These are phyloP conservation scores for Apostichopus parvimensis DNA, from an alignment of 35 echinoderm and acorn worm species.

Conservation along the genomic window DNA sequence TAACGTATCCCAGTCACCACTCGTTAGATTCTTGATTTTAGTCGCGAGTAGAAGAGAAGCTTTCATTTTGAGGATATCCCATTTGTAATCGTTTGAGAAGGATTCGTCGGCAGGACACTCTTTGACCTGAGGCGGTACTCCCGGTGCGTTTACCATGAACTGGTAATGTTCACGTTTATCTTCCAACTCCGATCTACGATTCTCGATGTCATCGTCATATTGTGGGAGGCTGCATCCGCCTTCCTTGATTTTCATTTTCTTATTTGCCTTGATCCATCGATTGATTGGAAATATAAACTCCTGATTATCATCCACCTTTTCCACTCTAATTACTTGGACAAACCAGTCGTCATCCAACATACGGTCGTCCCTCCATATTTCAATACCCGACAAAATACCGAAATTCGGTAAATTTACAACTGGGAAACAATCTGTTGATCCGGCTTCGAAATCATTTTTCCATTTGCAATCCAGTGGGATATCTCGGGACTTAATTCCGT, in stretches of 20 bases:
- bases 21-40: slow-evolving; percentile 68
- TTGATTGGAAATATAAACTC: slow-evolving; percentile 70
- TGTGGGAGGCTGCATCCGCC: slow-evolving; percentile 74
- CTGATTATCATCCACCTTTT: neutral
- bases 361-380: slow-evolving; percentile 66
- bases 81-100: slow-evolving; percentile 78
- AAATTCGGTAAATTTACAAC: slow-evolving; percentile 74
- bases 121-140: slow-evolving; percentile 70
- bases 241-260: slow-evolving; percentile 42
- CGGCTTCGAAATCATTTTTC: slow-evolving; percentile 83
- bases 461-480: slow-evolving; percentile 65
- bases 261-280: slow-evolving; percentile 78
- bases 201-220: slow-evolving; percentile 56
- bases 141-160: slow-evolving; percentile 45
- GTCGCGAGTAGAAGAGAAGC: slow-evolving; percentile 52
- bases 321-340: slow-evolving; percentile 64
- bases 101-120: slow-evolving; percentile 41
- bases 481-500: slow-evolving; percentile 57
- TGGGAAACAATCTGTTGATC: slow-evolving; percentile 66
- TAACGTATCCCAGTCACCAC: slow-evolving; percentile 62
- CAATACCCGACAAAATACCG: slow-evolving; percentile 59
- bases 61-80: slow-evolving; percentile 82
- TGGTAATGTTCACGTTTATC: slow-evolving; percentile 68
- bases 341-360: slow-evolving; percentile 66
- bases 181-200: slow-evolving; percentile 59